A percentile compares a stretch with the other conserved stretches of the same genome.
Evolutionary conservation across 1,140 invertebrate species (phyloP).

Genomic region (Drosophila micromelanica): DNA sequence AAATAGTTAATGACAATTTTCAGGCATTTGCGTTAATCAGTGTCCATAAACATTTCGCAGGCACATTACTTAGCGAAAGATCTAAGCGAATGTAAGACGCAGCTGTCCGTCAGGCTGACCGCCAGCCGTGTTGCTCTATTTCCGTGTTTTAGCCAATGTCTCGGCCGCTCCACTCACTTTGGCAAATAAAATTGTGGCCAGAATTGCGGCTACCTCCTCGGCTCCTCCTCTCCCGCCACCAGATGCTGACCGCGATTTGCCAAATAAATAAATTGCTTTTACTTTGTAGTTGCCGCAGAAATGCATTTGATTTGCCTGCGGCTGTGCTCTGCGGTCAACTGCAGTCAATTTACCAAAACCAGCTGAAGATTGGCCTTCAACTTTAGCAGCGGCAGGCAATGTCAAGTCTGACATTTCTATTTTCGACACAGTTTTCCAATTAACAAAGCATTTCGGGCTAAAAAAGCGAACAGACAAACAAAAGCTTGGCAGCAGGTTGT

Average conservation of each 20-base stretch:
- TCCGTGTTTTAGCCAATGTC: conserved; percentile 4
- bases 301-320: conserved; percentile 64
- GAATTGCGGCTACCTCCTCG: conserved; percentile 27
- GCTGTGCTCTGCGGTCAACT: conserved; percentile 2
- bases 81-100: conserved; percentile 58
- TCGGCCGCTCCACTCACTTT: neutral
- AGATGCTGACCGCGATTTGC: conserved; percentile 51
- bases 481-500: conserved; percentile 45
- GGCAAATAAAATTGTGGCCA: conserved; percentile 21
- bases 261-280: conserved; percentile 70
- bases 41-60: conserved; percentile 20
- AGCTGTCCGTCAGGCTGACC: conserved; percentile 57
- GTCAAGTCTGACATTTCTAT: conserved; percentile 66
- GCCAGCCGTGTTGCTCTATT: conserved; percentile 8
- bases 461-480: conserved; percentile 27
- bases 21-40: conserved; percentile 26
- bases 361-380: conserved; percentile 63
- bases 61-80: conserved; percentile 50
- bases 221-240: conserved; percentile 1
- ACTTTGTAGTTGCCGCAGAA: conserved; percentile 51
- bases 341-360: neutral
- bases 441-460: conserved; percentile 54
- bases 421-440: conserved; percentile 63
- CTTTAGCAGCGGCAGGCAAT: conserved; percentile 58
- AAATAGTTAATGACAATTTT: conserved; percentile 25